Conservation (phyloP, 2,888 invertebrate species). For the Chloromyia formosa region DNA sequence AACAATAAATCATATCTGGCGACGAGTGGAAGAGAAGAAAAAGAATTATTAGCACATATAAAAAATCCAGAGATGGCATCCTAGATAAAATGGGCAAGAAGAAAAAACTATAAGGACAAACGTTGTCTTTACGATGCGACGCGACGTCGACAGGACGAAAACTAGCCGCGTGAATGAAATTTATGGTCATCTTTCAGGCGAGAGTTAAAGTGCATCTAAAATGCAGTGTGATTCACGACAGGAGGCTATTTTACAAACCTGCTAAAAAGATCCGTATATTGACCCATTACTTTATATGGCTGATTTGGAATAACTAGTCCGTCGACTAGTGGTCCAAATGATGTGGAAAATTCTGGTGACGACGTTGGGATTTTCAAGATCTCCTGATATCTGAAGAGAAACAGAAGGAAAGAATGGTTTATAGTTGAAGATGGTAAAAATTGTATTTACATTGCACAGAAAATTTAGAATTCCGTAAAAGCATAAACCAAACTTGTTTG, state of each 20-base stretch:
- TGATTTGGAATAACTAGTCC: conserved; percentile 85
- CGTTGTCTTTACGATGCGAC: too few relatives aligned
- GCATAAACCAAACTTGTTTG: too few relatives aligned
- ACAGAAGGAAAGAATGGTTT: conserved; percentile 24
- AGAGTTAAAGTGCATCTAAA: not conserved
- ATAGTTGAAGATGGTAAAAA: too few relatives aligned
- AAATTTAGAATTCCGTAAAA: too few relatives aligned
- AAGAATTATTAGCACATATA: conserved; percentile 33
- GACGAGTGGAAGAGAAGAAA: not conserved
- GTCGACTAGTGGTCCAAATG: conserved; percentile 88
- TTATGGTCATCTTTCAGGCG: not conserved
- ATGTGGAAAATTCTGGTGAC: conserved; percentile 80
- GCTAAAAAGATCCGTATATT: conserved; percentile 76
- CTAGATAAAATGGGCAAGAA: too few relatives aligned
- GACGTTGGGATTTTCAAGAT: conserved; percentile 73
- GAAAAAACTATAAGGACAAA: too few relatives aligned
- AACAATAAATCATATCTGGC: conserved; percentile 84
- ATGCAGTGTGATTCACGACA: not conserved
- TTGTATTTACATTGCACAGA: too few relatives aligned
- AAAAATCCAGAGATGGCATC: not conserved
- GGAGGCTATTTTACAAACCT: conserved; percentile 65
- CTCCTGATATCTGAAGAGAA: conserved; percentile 69
- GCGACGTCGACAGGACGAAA: not conserved
- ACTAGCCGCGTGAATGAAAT: not conserved
- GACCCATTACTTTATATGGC: conserved; percentile 79